Evolutionary conservation across 2,797 vertebrate genomes (phyloP).

Genomic region (Epinephelus awoara): DNA sequence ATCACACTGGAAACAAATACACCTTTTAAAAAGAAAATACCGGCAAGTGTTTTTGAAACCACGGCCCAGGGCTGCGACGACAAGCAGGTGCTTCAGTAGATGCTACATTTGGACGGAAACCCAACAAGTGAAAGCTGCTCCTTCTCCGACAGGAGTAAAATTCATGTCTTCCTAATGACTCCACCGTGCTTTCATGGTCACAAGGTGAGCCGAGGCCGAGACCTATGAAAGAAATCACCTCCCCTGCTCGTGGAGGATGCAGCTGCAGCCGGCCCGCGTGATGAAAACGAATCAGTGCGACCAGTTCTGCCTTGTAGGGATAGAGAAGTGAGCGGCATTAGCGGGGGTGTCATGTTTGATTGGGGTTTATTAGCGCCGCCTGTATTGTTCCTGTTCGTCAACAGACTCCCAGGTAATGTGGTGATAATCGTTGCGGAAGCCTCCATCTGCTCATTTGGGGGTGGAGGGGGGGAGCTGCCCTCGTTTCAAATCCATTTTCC

Average conservation of each 20-base stretch:
- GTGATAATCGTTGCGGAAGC: slow-evolving; percentile 82
- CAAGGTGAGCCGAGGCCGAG: slow-evolving; percentile 11
- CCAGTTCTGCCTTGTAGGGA: slow-evolving; percentile 60
- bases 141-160: neutral
- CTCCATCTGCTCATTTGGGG: slow-evolving; percentile 83
- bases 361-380: slow-evolving; percentile 82
- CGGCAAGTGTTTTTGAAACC: too few species aligned
- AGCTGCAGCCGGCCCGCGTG: slow-evolving; percentile 39
- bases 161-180: slow-evolving; percentile 16
- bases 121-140: neutral
- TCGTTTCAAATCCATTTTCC: slow-evolving; percentile 82
- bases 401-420: slow-evolving; percentile 87
- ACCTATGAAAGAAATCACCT: slow-evolving; percentile 20
- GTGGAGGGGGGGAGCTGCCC: slow-evolving; percentile 55
- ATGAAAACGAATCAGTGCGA: slow-evolving; percentile 50
- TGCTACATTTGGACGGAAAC: too few species aligned
- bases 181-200: neutral
- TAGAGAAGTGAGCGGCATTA: slow-evolving; percentile 76
- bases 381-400: slow-evolving; percentile 86
- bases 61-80: too few species aligned
- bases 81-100: too few species aligned
- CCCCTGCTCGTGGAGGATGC: neutral
- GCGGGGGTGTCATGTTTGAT: slow-evolving; percentile 85
- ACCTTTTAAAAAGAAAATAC: too few species aligned
- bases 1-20: neutral